These are phyloP conservation scores for Tenthredo amoena DNA, from an alignment of 2,888 invertebrate genomes.

Conservation along the genomic window DNA sequence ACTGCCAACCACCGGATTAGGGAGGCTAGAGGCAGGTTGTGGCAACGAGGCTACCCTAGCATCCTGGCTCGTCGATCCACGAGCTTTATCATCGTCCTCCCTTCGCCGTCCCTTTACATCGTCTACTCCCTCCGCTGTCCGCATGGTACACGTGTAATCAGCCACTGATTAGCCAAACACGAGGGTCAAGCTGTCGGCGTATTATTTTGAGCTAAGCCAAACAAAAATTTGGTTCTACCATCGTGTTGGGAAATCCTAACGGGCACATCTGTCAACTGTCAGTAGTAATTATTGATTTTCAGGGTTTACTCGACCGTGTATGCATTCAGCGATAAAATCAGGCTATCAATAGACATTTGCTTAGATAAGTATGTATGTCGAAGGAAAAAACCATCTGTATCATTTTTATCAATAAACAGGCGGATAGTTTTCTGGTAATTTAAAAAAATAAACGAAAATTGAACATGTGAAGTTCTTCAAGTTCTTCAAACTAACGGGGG, in stretches of 20 bases:
- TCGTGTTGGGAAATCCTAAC: constrained; percentile 22
- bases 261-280: constrained; percentile 37
- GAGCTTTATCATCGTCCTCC: constrained; percentile 74
- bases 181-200: constrained; percentile 70
- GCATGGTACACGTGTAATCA: constrained; percentile 76
- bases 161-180: constrained; percentile 75
- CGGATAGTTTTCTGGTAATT: neutral
- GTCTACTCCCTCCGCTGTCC: constrained; percentile 61
- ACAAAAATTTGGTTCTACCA: constrained; percentile 20
- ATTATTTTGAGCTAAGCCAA: constrained; percentile 70
- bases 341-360: neutral
- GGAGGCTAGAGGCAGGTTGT: constrained; percentile 73
- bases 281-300: constrained; percentile 40
- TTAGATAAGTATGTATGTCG: neutral
- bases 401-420: neutral
- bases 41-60: constrained; percentile 76
- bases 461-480: neutral
- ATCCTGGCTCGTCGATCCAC: constrained; percentile 73
- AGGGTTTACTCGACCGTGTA: constrained; percentile 27
- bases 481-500: neutral
- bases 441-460: neutral
- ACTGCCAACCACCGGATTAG: constrained; percentile 70
- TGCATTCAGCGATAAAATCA: constrained; percentile 18
- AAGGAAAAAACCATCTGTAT: neutral
- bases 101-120: constrained; percentile 63